A percentile compares a stretch with the other conserved stretches of the same genome.
Evolutionary conservation across 1,140 invertebrate species (phyloP).

Genomic region (Oncopeltus fasciatus): DNA sequence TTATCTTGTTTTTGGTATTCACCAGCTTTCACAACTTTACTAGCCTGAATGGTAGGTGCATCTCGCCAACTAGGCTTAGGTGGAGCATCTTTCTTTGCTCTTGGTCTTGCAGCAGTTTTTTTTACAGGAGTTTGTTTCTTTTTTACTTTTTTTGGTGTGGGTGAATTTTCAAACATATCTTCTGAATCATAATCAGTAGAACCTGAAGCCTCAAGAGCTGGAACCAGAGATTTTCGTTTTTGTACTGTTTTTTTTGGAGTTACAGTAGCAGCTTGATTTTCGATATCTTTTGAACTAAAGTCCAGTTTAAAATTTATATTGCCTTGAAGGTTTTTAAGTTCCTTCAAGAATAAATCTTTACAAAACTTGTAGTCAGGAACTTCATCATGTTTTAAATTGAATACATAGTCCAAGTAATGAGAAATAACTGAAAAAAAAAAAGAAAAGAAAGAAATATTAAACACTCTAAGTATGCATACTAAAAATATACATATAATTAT

Average conservation of each 20-base stretch:
- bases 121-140: not conserved
- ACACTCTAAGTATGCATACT: too few relatives aligned
- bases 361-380: conserved; percentile 60
- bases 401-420: conserved; percentile 55
- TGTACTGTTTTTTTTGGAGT: not conserved
- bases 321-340: not conserved
- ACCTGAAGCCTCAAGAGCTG: not conserved
- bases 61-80: conserved; percentile 2
- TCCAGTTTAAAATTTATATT: not conserved
- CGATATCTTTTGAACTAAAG: not conserved
- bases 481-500: too few relatives aligned
- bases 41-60: not conserved
- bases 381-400: conserved; percentile 51
- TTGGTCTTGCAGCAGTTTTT: not conserved
- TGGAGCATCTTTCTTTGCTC: not conserved
- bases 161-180: not conserved
- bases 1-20: not conserved
- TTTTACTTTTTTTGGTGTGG: not conserved
- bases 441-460: not conserved
- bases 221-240: not conserved
- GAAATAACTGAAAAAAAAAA: conserved; percentile 33
- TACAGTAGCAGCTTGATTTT: too few relatives aligned
- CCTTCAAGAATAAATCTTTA: conserved; percentile 43
- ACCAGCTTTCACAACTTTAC: conserved; percentile 1
- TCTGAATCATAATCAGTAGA: not conserved